Evolutionary conservation across 2,797 vertebrate species (phyloP), one percentile per base, ranked within the genome.

Genomic region (Lepidocolaptes lacrymiger): DNA sequence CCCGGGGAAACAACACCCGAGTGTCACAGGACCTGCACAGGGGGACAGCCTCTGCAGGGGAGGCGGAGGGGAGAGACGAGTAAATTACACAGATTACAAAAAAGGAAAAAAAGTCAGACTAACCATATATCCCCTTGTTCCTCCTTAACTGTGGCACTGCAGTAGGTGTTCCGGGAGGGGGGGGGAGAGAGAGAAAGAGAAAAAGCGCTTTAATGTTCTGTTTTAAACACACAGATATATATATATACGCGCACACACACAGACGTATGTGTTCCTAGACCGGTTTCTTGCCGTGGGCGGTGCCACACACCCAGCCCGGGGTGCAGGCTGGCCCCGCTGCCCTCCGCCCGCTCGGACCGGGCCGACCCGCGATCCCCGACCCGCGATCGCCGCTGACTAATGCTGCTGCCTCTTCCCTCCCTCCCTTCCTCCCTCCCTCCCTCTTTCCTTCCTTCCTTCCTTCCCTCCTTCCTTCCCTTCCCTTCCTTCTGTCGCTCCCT

Each of bases 221-320:
- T n/a, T 52, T 36, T 19, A 34, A 67, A 75, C 18, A 26, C 17
- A 14, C 4, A 23, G 3, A 18, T 8, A 17, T 18, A 36, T 19
- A 17, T 8, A 14, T 14, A 46, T 22, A 24, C 8, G 13, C 4
- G 10, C 3, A 2, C 4, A 2, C 26, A 19, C 10, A 8, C 19
- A 43, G 8, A 43, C 14, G 9, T n/a, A 9, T 18, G 14, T 1
- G 17, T 26, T 4, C 7, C 26, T 6, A 43, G 7, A 2, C 6
- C 6, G 1, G 16, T 34, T 39, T 24, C 10, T 6, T 7, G n/a
- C 1, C 3, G 7, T 1, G 34, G 19, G 10, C 9, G 21, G 34
- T 3, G 7, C 6, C 1, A 4, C 26, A 28, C 36, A 39, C 24
- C 7, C 10, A 16, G 41, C 41, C 7, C 12, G 4, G 8, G 8